phyloP scores from a whole-genome alignment of 2,113 vertebrate species.

The Panthera uncia region DNA sequence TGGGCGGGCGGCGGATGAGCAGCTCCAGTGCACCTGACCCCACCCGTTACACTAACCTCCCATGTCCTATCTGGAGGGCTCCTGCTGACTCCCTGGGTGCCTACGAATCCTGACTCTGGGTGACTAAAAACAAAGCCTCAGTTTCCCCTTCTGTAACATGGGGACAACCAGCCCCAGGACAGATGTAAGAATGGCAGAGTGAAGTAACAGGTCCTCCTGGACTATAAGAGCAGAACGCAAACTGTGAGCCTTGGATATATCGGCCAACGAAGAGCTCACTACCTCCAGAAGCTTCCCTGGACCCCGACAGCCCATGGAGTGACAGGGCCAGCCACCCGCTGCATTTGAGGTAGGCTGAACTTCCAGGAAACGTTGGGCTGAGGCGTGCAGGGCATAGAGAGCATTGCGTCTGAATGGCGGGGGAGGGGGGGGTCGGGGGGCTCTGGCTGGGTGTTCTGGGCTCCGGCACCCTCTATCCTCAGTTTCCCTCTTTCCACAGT shows the following conservation, averaged over 20 bases:
- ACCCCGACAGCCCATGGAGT: not conserved
- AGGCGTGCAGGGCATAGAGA: not conserved
- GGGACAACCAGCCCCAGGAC: not conserved
- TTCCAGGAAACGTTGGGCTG: not conserved
- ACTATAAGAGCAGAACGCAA: not conserved
- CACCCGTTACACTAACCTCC: not conserved
- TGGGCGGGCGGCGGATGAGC: not conserved
- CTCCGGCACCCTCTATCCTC: not conserved
- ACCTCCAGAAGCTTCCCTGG: not conserved
- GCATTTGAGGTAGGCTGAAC: not conserved
- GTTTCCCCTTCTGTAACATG: not conserved
- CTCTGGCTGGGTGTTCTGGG: rapidly evolving
- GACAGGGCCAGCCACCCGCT: not conserved
- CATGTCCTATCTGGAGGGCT: not conserved
- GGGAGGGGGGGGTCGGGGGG: too few relatives aligned
- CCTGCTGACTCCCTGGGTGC: not conserved
- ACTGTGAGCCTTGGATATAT: not conserved
- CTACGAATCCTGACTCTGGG: not conserved
- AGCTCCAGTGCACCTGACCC: rapidly evolving
- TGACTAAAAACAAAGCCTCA: not conserved
- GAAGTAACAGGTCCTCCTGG: not conserved
- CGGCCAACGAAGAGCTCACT: rapidly evolving
- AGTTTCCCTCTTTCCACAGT: not conserved
- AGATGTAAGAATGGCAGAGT: not conserved
- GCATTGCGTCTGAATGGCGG: rapidly evolving